Conservation (phyloP, 2,888 invertebrate species). For the Apotomis turbidana region DNA sequence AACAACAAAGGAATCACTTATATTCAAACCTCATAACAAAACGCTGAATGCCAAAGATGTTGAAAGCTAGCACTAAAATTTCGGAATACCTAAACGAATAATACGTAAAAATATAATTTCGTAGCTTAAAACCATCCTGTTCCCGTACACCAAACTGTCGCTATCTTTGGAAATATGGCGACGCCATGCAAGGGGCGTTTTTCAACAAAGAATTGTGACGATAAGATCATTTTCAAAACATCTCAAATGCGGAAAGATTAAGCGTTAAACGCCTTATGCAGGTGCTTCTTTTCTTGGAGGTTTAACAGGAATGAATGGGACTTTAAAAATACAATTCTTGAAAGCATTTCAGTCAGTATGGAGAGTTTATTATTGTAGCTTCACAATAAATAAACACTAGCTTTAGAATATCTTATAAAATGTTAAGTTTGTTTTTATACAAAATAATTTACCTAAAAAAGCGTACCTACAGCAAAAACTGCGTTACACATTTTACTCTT, state of each 20-base stretch:
- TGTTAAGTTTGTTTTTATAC: too few species aligned
- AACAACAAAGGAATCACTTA: constrained; percentile 19
- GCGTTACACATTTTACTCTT: too few species aligned
- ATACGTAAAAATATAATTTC: constrained; percentile 29
- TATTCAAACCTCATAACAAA: constrained; percentile 5
- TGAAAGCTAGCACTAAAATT: constrained; percentile 10
- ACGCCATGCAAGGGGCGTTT: constrained; percentile 49
- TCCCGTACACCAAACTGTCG: constrained; percentile 49
- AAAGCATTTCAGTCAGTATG: neutral
- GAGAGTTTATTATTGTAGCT: too few species aligned
- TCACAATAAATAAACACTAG: too few species aligned
- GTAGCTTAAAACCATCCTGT: constrained; percentile 29
- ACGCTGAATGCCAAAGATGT: constrained; percentile 14
- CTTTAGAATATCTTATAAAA: too few species aligned
- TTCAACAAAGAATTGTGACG: constrained; percentile 38
- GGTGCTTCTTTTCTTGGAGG: constrained; percentile 17
- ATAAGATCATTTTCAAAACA: constrained; percentile 37
- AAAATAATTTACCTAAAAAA: too few species aligned
- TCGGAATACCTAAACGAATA: constrained; percentile 8
- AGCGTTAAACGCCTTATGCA: constrained; percentile 34
- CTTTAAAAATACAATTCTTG: neutral
- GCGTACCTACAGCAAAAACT: too few species aligned
- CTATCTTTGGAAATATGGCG: constrained; percentile 52
- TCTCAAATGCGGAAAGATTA: constrained; percentile 38
- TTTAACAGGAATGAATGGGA: constrained; percentile 4